A percentile compares a stretch with the other conserved stretches of the same genome.
phyloP scores from a whole-genome alignment of 2,113 vertebrate genomes.

The Pygoscelis antarcticus region DNA sequence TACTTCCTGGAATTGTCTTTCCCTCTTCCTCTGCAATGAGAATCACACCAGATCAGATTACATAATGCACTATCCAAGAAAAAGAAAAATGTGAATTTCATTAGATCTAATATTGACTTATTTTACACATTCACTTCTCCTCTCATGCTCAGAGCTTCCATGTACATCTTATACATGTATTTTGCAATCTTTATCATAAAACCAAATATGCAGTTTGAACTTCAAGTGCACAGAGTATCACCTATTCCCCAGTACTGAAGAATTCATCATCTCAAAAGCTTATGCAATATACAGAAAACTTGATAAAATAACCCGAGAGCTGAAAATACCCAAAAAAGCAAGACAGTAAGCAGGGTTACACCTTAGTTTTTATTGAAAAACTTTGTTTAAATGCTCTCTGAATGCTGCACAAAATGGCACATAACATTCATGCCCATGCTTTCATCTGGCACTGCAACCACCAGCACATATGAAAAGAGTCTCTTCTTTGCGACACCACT shows the following conservation, averaged over 20 bases:
- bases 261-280: neutral
- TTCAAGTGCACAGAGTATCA: neutral
- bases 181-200: neutral
- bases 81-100: neutral
- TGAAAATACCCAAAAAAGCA: neutral
- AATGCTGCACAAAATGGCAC: neutral
- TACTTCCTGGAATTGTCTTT: neutral
- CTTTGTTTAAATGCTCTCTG: neutral
- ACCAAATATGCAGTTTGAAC: neutral
- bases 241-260: neutral
- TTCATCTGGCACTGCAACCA: neutral
- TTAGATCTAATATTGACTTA: neutral
- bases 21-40: slow-evolving; percentile 56
- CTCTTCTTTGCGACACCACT: neutral
- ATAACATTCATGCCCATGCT: neutral
- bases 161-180: neutral
- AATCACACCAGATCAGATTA: slow-evolving; percentile 2
- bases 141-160: neutral
- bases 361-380: neutral
- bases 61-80: neutral
- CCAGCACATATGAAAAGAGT: neutral
- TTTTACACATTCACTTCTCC: neutral
- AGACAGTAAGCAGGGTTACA: neutral
- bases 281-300: neutral
- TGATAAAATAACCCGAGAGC: neutral